Evolutionary conservation across 2,113 vertebrate species (phyloP), one percentile per base, ranked within the genome.

Genomic region (Alligator mississippiensis): DNA sequence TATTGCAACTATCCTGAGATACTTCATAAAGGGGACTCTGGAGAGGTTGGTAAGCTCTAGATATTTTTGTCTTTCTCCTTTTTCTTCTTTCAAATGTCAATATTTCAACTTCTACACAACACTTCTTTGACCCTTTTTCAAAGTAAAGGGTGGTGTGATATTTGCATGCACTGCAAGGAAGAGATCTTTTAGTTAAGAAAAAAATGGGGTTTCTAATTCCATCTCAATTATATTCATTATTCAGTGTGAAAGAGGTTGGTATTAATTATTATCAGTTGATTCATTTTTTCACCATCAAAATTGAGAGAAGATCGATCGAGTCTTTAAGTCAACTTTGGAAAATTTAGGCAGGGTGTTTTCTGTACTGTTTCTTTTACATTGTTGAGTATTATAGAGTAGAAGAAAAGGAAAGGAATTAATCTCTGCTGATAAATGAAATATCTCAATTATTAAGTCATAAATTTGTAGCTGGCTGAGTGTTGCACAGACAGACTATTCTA

Each of bases 281-380:
- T 47, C 47, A 47, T 47, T 47, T 47, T 89, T 90, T 92, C 90
- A 82, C 84, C 78, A 80, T 55, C 77, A 25, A 47, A 70, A 47
- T 89, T 94, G 90, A 92, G 77, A 91, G 61, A 81, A 64, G 92
- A 27, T 82, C 24, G 88, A 84, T 94, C 82, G 80, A 93, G 61
- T 94, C 94, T 87, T 94, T 96, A 87, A 74, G 34, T 93, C 85
- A 87, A 75, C 80, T 61, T 63, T 92, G 87, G 78, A 82, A 94
- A 82, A 75, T 61, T 84, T 96, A 94, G 96, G 90, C 77, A 88
- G 85, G 16, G 88, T 74, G 70, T 9, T 93, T 96, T 93, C 55
- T 94, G 19, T 87, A 19, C 85, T 70, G 38, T 84, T 90, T 80
- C 47, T 93, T 77, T 93, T 90, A 87, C 34, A 75, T 84, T 83